Evolutionary conservation across 92 coral and sea anemone genomes (phyloP).

Genomic region (Zoanthus gigantus): DNA sequence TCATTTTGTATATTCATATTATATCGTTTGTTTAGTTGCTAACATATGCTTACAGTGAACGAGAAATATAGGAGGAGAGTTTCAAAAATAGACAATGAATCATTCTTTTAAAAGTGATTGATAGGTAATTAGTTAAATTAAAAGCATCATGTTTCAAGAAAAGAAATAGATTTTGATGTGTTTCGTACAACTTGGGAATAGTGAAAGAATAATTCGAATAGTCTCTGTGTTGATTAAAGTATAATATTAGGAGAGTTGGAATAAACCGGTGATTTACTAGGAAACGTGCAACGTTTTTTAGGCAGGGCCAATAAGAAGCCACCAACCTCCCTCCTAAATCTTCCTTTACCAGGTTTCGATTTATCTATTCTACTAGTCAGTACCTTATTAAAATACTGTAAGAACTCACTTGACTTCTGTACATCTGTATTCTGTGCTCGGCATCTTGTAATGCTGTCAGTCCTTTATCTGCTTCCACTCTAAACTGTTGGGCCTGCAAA

Average conservation of each 20-base stretch:
- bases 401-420: slow-evolving; percentile 77
- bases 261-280: no score
- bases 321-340: no score
- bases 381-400: neutral
- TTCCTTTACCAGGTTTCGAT: no score
- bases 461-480: slow-evolving; percentile 90
- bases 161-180: no score
- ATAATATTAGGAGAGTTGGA: no score
- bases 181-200: no score
- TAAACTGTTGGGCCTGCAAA: slow-evolving; percentile 89
- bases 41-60: neutral
- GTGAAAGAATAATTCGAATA: no score
- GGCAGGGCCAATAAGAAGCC: no score
- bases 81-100: slow-evolving; percentile 3
- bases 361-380: no score
- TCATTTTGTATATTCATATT: neutral
- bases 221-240: no score
- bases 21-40: neutral
- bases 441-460: slow-evolving; percentile 90
- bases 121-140: no score
- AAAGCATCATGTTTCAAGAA: neutral
- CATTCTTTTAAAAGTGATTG: neutral
- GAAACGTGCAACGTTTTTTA: no score
- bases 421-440: slow-evolving; percentile 82
- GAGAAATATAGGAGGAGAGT: neutral